Evolutionary conservation across 2,888 invertebrate genomes (phyloP).

Genomic region (Muscina levida): DNA sequence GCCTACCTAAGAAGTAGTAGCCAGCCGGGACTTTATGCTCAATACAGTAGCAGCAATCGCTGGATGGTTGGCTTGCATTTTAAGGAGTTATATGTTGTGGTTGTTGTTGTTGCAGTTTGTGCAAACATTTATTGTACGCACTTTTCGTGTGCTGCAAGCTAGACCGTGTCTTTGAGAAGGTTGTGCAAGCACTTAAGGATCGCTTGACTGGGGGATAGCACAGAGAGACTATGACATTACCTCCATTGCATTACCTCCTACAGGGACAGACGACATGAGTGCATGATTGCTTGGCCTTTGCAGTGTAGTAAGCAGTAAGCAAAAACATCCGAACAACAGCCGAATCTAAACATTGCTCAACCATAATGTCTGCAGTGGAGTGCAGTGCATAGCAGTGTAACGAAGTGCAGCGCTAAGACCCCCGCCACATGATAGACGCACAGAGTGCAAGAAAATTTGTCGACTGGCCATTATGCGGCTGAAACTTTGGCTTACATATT

Average conservation of each 20-base stretch:
- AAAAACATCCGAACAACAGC: constrained; percentile 7
- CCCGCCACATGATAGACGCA: neutral
- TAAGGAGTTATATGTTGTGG: constrained; percentile 42
- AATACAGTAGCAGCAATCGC: constrained; percentile 53
- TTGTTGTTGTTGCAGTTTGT: constrained; percentile 40
- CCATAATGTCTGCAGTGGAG: constrained; percentile 43
- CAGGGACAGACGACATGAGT: too few relatives aligned
- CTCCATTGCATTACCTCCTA: too few relatives aligned
- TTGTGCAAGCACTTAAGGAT: constrained; percentile 54
- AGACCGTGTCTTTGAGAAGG: neutral
- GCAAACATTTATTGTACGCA: constrained; percentile 62
- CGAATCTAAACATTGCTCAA: constrained; percentile 43
- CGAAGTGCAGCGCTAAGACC: constrained; percentile 18
- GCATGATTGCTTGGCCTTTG: too few relatives aligned
- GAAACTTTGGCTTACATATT: constrained; percentile 32
- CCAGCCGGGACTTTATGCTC: constrained; percentile 1
- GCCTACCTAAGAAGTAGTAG: neutral
- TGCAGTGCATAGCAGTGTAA: neutral
- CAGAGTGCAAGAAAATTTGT: constrained; percentile 55
- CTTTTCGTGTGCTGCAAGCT: constrained; percentile 44
- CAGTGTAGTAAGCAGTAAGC: constrained; percentile 17
- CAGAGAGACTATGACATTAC: neutral
- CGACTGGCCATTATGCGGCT: constrained; percentile 44
- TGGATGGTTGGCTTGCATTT: constrained; percentile 5
- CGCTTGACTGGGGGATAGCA: neutral